Base-by-base conservation (phyloP, 1,140 invertebrate genomes). In the Cheumatopsyche charites region DNA sequence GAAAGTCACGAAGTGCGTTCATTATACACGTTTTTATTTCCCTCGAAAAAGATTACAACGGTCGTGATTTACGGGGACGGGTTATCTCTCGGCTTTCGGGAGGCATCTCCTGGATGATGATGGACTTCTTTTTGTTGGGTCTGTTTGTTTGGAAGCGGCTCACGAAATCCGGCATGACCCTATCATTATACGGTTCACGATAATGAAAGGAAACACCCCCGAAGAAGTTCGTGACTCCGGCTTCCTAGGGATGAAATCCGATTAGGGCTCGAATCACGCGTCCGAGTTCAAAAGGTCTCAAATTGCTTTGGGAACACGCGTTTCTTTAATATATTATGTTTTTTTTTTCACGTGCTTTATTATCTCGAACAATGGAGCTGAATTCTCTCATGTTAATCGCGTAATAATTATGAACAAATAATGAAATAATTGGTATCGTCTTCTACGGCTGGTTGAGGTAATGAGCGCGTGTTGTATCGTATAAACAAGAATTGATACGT, bases 241-340 rank as follows among this genome's bases (percentile, higher is more conserved):
- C 70, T 72, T 66, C 70, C 52, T 72, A 72, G 70, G 70, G 70
- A 66, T 72, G 70, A 72, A 72, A 72, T 63, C 63, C 45, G 70
- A 72, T 72, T 72, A 72, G 52, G 70, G 70, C 19, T 19, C 43
- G 29, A 42, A 36, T 67, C 70, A 67, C 62, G 70, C 70, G 42
- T 41, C 43, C n/a, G 17, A 67, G 62, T 62, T 71, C 69, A 65
- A 49, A 63, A 63, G 69, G 68, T 71, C 69, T 49, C 42, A 47
- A 71, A 71, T 65, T 71, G 69, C 58, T 62, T 65, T 63, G 45
- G 26, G 25, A 55, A 52, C 67, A 55, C 47, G 23, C 55, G 55
- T 19, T 58, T 58, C 21, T 25, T 25, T 58, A 13, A 2, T 58
- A 58, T n/a, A n/a, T n/a, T n/a, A n/a, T n/a, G n/a, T 2, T 25